Evolutionary conservation across 2,113 vertebrate species (phyloP).

Genomic region (Athene cunicularia): DNA sequence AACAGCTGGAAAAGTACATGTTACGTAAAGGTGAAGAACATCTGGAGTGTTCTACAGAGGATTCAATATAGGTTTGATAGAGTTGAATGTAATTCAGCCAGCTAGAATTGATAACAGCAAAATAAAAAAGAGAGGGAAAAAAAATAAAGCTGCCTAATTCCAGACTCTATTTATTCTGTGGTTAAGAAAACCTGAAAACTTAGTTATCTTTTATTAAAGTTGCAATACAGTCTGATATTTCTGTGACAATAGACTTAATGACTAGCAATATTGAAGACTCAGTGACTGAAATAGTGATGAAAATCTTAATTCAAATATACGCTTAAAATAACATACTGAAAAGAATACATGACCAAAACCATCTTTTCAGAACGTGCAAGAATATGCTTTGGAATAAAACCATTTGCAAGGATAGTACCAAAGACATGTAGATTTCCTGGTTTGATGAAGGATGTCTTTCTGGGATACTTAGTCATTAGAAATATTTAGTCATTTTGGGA

Average conservation of each 20-base stretch:
- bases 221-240: conserved; percentile 4
- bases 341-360: neutral
- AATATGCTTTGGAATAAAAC: neutral
- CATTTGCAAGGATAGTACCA: neutral
- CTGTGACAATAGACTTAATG: conserved; percentile 8
- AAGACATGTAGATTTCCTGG: neutral
- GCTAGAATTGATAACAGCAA: conserved; percentile 18
- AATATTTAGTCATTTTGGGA: neutral
- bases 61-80: conserved; percentile 5
- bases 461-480: neutral
- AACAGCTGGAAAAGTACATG: neutral
- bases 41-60: neutral
- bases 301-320: neutral
- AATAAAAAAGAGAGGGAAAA: neutral
- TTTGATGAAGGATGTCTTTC: neutral
- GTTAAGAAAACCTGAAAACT: conserved; percentile 45
- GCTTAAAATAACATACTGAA: neutral
- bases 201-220: conserved; percentile 54
- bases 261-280: neutral
- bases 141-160: neutral
- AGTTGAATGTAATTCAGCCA: conserved; percentile 17
- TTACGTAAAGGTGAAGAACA: neutral
- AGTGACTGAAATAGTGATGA: neutral
- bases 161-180: neutral
- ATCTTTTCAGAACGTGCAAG: neutral